phyloP scores from a whole-genome alignment of 2,113 vertebrate genomes.

The Manacus vitellinus region DNA sequence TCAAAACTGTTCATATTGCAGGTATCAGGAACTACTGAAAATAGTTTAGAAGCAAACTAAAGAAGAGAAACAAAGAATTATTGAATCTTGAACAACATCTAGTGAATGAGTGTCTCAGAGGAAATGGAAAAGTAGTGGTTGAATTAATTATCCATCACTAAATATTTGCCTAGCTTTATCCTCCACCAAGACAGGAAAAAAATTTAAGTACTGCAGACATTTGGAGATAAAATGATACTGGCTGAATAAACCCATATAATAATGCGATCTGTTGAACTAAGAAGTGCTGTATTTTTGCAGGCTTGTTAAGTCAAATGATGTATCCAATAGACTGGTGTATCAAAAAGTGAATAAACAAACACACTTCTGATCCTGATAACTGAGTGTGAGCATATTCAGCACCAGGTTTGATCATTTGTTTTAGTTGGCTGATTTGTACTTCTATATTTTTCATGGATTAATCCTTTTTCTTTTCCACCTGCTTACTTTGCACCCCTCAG shows the following conservation, averaged over 20 bases:
- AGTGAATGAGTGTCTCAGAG: background rate
- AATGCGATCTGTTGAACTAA: background rate
- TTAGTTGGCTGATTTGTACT: background rate
- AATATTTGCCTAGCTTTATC: conserved; percentile 18
- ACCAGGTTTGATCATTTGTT: background rate
- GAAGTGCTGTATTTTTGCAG: background rate
- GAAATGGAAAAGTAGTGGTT: background rate
- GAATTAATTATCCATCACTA: conserved; percentile 23
- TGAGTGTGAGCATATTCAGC: background rate
- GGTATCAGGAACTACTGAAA: background rate
- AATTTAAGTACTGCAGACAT: background rate
- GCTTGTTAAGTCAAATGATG: background rate
- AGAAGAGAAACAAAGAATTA: background rate
- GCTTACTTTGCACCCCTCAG: background rate
- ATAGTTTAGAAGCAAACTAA: background rate
- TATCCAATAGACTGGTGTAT: background rate
- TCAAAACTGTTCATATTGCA: background rate
- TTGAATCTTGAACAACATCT: background rate
- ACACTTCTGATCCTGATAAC: background rate
- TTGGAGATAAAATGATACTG: background rate
- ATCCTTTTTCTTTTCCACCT: background rate
- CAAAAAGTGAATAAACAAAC: background rate
- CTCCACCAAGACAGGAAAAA: background rate
- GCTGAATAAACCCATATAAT: background rate
- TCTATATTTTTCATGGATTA: background rate